Percentiles rank a stretch among this genome's conserved stretches.
Conservation (phyloP, 2,113 vertebrate species). For the Columba janthina region DNA sequence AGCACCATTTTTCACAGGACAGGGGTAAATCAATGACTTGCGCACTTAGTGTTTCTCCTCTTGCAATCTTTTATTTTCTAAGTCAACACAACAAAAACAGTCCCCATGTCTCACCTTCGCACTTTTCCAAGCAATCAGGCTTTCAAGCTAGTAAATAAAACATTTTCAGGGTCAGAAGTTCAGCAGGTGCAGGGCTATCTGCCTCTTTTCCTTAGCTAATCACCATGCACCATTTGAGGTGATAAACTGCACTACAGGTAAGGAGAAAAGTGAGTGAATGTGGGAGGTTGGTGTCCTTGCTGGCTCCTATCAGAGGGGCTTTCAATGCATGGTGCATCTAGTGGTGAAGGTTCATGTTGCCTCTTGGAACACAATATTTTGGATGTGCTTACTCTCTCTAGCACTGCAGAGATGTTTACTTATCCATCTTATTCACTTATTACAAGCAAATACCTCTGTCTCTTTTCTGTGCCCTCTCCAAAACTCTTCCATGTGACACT, state of each 20-base stretch:
- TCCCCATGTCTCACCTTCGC: not conserved
- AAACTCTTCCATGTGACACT: not conserved
- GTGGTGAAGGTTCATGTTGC: not conserved
- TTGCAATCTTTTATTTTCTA: not conserved
- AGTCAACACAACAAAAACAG: not conserved
- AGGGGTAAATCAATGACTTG: not conserved
- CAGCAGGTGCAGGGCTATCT: not conserved
- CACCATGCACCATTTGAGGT: not conserved
- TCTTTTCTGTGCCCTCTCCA: not conserved
- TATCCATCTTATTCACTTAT: not conserved
- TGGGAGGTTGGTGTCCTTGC: not conserved
- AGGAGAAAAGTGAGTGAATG: not conserved
- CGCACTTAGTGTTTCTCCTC: not conserved
- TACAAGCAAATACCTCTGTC: not conserved
- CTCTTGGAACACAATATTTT: not conserved
- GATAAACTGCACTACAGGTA: not conserved
- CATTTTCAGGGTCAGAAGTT: not conserved
- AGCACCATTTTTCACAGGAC: not conserved
- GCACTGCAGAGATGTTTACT: not conserved
- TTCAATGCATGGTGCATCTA: not conserved
- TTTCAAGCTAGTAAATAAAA: not conserved
- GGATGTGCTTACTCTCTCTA: not conserved
- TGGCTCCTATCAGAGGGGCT: not conserved
- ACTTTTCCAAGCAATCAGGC: not conserved
- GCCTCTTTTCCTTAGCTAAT: not conserved